Percentiles rank a stretch among this genome's conserved stretches.
phyloP scores from a whole-genome alignment of 2,113 vertebrate species.

The Gulo gulo region DNA sequence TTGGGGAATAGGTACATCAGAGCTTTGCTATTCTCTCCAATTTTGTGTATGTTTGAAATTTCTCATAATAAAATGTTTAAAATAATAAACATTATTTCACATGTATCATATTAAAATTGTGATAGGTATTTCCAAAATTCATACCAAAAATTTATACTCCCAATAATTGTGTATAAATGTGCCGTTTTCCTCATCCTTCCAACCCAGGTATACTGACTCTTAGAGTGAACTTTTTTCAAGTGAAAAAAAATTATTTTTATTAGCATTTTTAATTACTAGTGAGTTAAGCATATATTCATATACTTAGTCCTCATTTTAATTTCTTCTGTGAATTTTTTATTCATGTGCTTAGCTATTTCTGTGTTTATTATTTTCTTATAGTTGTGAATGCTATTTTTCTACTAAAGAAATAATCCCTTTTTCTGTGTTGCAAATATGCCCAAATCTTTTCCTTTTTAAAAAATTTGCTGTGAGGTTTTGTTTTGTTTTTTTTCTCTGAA shows the following conservation, averaged over 20 bases:
- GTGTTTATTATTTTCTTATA: not conserved
- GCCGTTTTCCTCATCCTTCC: not conserved
- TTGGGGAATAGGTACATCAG: not conserved
- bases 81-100: not conserved
- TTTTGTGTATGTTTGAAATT: constrained; percentile 22
- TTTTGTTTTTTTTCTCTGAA: not conserved
- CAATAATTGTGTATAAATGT: not conserved
- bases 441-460: not conserved
- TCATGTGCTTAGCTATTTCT: not conserved
- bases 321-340: not conserved
- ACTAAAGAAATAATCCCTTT: not conserved
- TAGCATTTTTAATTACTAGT: not conserved
- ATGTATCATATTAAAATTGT: not conserved
- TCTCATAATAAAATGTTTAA: constrained; percentile 8
- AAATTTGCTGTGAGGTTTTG: not conserved
- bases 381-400: constrained; percentile 19
- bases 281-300: not conserved
- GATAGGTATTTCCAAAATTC: not conserved
- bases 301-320: not conserved
- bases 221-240: not conserved
- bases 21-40: not conserved
- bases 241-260: not conserved
- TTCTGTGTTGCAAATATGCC: not conserved
- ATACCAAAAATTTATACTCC: not conserved
- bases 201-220: not conserved